Conservation (phyloP, 2,113 vertebrate species). For the Bos indicus region DNA sequence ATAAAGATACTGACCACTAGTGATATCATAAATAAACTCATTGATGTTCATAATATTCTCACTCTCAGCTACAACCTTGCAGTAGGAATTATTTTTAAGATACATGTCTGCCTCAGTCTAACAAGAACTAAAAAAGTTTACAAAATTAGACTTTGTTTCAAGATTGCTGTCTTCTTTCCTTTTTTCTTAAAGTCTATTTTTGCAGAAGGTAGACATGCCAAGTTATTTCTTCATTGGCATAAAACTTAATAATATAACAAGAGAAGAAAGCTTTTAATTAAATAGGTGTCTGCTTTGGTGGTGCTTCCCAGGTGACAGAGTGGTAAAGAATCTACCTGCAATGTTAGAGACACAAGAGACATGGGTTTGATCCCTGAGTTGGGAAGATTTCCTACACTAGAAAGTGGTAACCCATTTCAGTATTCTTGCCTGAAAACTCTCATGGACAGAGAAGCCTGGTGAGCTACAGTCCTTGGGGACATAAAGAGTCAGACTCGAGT, state of each 20-base stretch:
- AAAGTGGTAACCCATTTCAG: background rate
- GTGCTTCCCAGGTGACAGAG: background rate
- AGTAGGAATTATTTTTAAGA: background rate
- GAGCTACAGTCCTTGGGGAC: background rate
- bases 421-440: background rate
- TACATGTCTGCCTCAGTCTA: background rate
- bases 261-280: background rate
- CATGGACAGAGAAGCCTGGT: background rate
- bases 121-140: background rate
- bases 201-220: background rate
- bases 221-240: background rate
- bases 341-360: background rate
- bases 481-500: background rate
- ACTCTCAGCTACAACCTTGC: background rate
- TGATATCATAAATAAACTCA: background rate
- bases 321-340: background rate
- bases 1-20: background rate
- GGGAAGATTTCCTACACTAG: background rate
- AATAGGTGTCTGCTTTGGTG: background rate
- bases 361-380: background rate
- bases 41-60: background rate
- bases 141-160: background rate
- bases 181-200: background rate
- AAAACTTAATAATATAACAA: background rate
- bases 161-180: background rate